Conservation (phyloP, 1,140 invertebrate genomes). For the Drosophila nikananu region DNA sequence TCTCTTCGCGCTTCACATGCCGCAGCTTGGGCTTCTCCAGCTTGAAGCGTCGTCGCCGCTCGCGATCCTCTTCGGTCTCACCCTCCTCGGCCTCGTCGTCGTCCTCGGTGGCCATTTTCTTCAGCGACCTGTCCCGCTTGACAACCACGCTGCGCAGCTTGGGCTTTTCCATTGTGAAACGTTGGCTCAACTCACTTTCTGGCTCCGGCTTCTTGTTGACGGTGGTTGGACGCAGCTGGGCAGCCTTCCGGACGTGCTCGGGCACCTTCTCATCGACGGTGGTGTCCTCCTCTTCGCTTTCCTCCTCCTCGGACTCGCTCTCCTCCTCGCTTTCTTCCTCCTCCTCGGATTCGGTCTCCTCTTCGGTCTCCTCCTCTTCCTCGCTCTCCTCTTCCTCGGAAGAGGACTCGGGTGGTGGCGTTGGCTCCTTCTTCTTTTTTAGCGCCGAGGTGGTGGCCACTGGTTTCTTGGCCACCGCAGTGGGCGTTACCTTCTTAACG, state of each 20-base stretch:
- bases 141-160: slow-evolving; percentile 79
- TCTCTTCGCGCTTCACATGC: slow-evolving; percentile 82
- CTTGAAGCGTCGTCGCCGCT: slow-evolving; percentile 74
- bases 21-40: slow-evolving; percentile 80
- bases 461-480: slow-evolving; percentile 45
- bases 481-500: slow-evolving; percentile 51
- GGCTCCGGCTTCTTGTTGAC: slow-evolving; percentile 69
- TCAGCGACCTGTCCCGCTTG: slow-evolving; percentile 80
- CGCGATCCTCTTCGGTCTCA: slow-evolving; percentile 80
- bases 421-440: slow-evolving; percentile 78
- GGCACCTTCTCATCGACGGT: slow-evolving; percentile 68
- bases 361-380: slow-evolving; percentile 69
- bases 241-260: slow-evolving; percentile 72
- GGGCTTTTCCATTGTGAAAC: slow-evolving; percentile 82
- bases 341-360: slow-evolving; percentile 62
- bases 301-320: slow-evolving; percentile 59
- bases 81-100: slow-evolving; percentile 78
- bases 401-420: slow-evolving; percentile 75
- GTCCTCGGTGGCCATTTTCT: slow-evolving; percentile 76
- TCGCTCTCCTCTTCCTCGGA: slow-evolving; percentile 70
- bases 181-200: slow-evolving; percentile 82
- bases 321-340: slow-evolving; percentile 72
- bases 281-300: slow-evolving; percentile 65
- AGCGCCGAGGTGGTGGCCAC: slow-evolving; percentile 29
- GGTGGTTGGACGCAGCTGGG: slow-evolving; percentile 67